phyloP scores from a whole-genome alignment of 2,113 vertebrate species.

The Xerus inauris region DNA sequence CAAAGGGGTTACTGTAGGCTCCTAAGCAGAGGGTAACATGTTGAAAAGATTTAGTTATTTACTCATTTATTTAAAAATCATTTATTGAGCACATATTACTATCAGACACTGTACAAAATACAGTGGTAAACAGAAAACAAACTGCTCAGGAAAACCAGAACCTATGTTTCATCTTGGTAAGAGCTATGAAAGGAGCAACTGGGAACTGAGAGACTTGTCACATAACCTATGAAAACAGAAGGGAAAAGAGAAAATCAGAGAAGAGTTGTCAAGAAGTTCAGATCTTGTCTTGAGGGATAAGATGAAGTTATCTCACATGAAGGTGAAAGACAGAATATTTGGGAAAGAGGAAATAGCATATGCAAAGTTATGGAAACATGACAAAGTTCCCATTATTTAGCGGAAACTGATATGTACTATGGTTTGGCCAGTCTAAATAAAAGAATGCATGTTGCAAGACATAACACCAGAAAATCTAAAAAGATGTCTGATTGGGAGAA shows the following conservation, averaged over 20 bases:
- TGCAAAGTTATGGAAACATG: not conserved
- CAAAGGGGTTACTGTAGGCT: constrained; percentile 16
- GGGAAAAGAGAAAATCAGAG: not conserved
- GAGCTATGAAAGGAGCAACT: not conserved
- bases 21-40: constrained; percentile 11
- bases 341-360: not conserved
- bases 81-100: not conserved
- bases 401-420: not conserved
- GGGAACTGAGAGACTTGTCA: not conserved
- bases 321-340: not conserved
- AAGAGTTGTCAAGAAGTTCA: not conserved
- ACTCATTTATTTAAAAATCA: constrained; percentile 38
- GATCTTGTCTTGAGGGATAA: not conserved
- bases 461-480: not conserved
- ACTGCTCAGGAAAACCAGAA: constrained; percentile 16
- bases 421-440: not conserved
- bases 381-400: not conserved
- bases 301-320: not conserved
- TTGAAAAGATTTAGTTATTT: not conserved
- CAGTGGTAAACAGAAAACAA: not conserved
- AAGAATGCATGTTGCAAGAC: not conserved
- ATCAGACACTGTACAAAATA: not conserved
- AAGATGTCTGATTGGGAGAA: not conserved
- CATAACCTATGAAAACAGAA: not conserved
- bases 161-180: not conserved